Evolutionary conservation across 92 coral and sea anemone species (phyloP).

Genomic region (Chrysogorgia sp.): DNA sequence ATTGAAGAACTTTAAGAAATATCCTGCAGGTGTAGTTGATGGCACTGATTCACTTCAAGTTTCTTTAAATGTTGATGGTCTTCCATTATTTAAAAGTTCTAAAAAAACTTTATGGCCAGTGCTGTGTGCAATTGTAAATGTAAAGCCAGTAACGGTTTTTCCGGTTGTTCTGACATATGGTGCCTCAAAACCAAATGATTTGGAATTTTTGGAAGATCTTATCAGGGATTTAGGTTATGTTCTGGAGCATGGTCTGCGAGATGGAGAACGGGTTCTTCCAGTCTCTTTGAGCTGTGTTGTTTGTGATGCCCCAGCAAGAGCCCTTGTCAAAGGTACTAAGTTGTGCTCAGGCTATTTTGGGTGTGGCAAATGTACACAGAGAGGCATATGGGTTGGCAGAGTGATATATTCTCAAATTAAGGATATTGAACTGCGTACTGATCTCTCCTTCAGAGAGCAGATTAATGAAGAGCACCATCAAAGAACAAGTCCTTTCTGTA

Average conservation of each 20-base stretch:
- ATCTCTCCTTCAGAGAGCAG: no score
- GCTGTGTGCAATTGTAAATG: constrained; percentile 24
- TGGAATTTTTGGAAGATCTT: constrained; percentile 20
- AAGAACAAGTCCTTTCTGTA: constrained; percentile 6
- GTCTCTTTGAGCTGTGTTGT: constrained; percentile 10
- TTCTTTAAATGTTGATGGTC: constrained; percentile 25
- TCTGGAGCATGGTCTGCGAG: background rate
- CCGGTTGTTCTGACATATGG: constrained; percentile 15
- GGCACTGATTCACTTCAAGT: background rate
- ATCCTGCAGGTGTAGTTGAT: background rate
- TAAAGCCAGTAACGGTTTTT: constrained; percentile 8
- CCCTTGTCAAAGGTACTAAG: constrained; percentile 31
- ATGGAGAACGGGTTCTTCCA: background rate
- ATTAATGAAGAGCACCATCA: constrained; percentile 18
- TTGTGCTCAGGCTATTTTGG: no score
- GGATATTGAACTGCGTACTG: constrained; percentile 10
- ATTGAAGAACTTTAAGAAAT: constrained; percentile 8
- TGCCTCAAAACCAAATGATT: constrained; percentile 9
- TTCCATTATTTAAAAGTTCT: constrained; percentile 18
- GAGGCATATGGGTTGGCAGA: constrained; percentile 17
- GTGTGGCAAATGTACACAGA: no score
- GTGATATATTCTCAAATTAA: background rate
- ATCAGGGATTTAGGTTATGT: background rate
- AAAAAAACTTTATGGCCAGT: constrained; percentile 27
- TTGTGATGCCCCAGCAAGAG: constrained; percentile 34